Conservation (phyloP, 2,113 vertebrate genomes). For the Mus pahari region DNA sequence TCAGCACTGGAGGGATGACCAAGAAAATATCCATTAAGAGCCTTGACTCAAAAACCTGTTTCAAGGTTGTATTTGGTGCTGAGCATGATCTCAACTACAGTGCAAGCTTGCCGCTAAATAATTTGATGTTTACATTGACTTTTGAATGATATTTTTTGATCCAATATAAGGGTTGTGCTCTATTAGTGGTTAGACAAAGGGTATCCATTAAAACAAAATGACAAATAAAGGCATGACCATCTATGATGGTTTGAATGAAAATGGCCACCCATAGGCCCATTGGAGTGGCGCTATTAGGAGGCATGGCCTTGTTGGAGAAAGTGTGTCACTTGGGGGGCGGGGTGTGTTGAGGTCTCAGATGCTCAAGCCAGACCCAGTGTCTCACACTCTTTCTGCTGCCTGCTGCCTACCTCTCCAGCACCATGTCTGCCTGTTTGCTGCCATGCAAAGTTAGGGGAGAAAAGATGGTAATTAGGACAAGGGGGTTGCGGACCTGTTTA, state of each 20-base stretch:
- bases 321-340: background rate
- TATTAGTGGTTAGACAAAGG: background rate
- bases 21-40: background rate
- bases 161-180: background rate
- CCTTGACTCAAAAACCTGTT: background rate
- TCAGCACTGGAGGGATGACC: background rate
- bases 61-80: background rate
- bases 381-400: background rate
- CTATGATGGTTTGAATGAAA: background rate
- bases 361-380: background rate
- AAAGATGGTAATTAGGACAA: too few relatives aligned
- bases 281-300: background rate
- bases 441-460: background rate
- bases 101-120: background rate
- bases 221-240: background rate
- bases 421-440: background rate
- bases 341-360: background rate
- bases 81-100: background rate
- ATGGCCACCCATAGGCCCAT: background rate
- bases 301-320: background rate
- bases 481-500: too few relatives aligned
- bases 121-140: background rate
- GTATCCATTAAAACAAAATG: background rate
- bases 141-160: background rate
- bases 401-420: background rate